Conservation (phyloP, 2,113 vertebrate species). For the Mastomys natalensis region DNA sequence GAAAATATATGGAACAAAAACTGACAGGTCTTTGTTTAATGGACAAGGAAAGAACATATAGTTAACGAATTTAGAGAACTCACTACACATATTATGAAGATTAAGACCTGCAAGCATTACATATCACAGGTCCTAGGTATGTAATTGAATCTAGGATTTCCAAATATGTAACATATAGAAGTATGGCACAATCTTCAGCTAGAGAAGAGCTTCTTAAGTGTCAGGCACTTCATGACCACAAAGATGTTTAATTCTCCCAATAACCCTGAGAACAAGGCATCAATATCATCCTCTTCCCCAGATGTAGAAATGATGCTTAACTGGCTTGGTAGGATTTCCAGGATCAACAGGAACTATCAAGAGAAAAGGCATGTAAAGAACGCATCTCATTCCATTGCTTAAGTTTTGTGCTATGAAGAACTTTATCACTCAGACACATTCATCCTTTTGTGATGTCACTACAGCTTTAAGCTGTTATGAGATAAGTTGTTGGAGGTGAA, state of each 20-base stretch:
- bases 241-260: neutral
- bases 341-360: neutral
- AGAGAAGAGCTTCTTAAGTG: neutral
- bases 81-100: accelerated
- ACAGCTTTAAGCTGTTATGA: neutral
- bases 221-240: neutral
- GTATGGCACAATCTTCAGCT: accelerated
- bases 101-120: accelerated
- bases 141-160: neutral
- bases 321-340: neutral
- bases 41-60: neutral
- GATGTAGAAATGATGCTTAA: neutral
- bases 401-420: neutral
- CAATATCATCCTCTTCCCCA: neutral
- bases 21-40: neutral
- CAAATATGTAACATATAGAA: accelerated
- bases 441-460: too few relatives aligned
- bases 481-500: neutral
- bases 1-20: neutral
- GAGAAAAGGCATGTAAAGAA: neutral
- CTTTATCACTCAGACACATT: neutral
- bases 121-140: neutral
- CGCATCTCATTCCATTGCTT: too few relatives aligned
- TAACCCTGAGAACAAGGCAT: neutral
- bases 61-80: neutral